Conservation (phyloP, 2,797 vertebrate genomes). For the Bovichtus variegatus region DNA sequence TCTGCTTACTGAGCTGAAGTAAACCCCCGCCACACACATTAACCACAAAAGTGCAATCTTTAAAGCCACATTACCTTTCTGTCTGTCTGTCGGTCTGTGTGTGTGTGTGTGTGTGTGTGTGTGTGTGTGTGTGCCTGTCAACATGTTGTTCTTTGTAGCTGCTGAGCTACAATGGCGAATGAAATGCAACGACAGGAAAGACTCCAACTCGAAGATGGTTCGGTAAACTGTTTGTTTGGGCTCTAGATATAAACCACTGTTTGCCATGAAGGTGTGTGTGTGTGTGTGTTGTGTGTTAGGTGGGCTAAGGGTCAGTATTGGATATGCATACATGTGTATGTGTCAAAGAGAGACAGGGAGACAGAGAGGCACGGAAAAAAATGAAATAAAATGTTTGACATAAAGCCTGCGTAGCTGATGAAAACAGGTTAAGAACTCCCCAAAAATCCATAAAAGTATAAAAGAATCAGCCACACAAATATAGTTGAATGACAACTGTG, state of each 20-base stretch:
- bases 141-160: background rate
- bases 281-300: too few species aligned
- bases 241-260: conserved; percentile 6
- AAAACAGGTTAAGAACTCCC: background rate
- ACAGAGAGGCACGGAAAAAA: background rate
- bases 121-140: background rate
- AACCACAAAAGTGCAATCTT: conserved; percentile 11
- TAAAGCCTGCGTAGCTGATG: too few species aligned
- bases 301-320: background rate
- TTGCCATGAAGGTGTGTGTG: background rate
- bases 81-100: conserved; percentile 41
- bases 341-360: background rate
- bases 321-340: background rate
- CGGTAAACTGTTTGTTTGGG: conserved; percentile 20
- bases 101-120: too few species aligned
- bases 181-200: background rate
- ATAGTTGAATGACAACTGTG: background rate
- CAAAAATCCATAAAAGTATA: background rate
- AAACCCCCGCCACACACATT: background rate
- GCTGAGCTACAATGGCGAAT: background rate
- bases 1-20: conserved; percentile 17
- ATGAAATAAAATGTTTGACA: too few species aligned
- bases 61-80: too few species aligned
- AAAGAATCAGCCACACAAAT: background rate
- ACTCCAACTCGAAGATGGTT: background rate